Evolutionary conservation across 2,888 invertebrate genomes (phyloP), one percentile per base, ranked within the genome.

Genomic region (Panorpa germanica): DNA sequence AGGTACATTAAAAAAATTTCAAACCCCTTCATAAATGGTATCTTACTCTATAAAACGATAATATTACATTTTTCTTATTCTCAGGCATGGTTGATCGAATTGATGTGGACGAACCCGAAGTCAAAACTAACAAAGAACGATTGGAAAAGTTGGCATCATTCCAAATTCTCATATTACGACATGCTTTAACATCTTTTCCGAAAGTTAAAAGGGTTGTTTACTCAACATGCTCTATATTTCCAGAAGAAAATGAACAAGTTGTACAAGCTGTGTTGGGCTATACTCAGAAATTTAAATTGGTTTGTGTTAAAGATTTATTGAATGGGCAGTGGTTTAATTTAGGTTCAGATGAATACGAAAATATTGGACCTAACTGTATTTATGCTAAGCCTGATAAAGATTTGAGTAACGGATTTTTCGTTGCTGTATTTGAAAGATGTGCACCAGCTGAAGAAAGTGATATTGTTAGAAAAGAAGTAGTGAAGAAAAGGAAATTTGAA

Each of bases 241-340:
- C 71, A 1, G 76, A 85, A 53, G 93, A 95, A 58, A 98, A 98
- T 48, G 98, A 98, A 53, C 61, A 72, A 40, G 95, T 98, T n/a
- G 47, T 54, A 3, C 41, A 48, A 34, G 43, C 45, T 8, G 50
- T 48, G 31, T 35, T 55, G 2, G 35, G 47, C 28, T 18, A 43
- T 1, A 49, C 50, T 40, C 45, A 60, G 1, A 55, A 63, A 27
- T 80, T 72, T 53, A 63, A 65, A 38, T 57, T 80, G 2, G 59
- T 71, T 20, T 62, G 70, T 35, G 62, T 64, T 1, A 65, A 63
- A 38, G 59, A 67, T 28, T 45, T 67, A 4, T 45, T 77, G 1
- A 63, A 68, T 33, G 61, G 59, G 4, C 60, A 69, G 27, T 81
- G 81, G 80, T 57, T 61, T 23, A 71, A 70, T 46, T 61, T 66